Evolutionary conservation across 2,888 invertebrate species (phyloP), one percentile per base, ranked within the genome.

Genomic region (Macaria liturata): DNA sequence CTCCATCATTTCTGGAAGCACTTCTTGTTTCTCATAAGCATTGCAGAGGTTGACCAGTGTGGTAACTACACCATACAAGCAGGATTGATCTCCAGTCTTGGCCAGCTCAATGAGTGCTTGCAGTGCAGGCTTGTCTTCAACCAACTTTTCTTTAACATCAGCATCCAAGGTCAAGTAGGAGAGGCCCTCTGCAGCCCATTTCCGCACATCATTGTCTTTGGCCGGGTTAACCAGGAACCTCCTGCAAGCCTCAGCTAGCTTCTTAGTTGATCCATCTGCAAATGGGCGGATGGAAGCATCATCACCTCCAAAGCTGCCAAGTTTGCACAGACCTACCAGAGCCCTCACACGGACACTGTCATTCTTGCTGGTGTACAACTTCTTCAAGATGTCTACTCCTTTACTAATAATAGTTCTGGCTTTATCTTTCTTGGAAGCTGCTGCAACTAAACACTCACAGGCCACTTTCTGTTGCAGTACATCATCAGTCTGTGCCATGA

Each of bases 101-200:
- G 98, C 98, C 54, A 99, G 86, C 76, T 98, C 97, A 74, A 99
- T 96, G 57, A 99, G 93, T 0, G 98, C 95, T 74, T 95, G 94
- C 54, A 99, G 90, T 0, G 98, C 97, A 20, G 94, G 78, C 76
- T 91, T 94, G 79, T 99, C 99, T 78, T 97, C 96, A 47, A 98
- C 95, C 43, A 99, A 86, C 81, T 98, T 98, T 81, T 99, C 99
- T 82, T 99, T 99, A 0, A 99, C 98, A 84, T 99, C 99, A 7
- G 98, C 99, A 91, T 99, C 99, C 57, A 99, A 93, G 0, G 99
- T 98, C 4, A 99, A 92, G 80, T 99, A 99, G 0, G 99, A 98
- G 4, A 99, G 93, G 1, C 99, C 99, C 91, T 99, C 99, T 5
- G 98, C 97, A 0, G 99, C 98, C 98, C 99, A 99, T 75, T 97